These are phyloP conservation scores for Peucedramus taeniatus DNA, from an alignment of 2,113 vertebrate genomes.

Conservation along the genomic window DNA sequence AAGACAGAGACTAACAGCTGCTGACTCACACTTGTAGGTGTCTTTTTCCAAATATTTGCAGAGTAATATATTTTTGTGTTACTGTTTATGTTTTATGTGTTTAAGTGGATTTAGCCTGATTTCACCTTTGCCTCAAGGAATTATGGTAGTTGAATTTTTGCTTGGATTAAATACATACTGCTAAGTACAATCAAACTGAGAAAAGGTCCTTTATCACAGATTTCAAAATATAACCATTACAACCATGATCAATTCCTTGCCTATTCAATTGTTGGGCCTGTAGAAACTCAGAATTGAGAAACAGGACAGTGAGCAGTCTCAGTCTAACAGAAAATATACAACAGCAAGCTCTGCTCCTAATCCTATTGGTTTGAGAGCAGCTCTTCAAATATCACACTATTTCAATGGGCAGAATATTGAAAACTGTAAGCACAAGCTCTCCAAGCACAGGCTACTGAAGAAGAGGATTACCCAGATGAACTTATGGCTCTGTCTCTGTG, in stretches of 20 bases:
- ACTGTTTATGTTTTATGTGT: not conserved
- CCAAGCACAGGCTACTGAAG: not conserved
- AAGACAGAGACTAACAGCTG: not conserved
- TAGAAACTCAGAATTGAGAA: not conserved
- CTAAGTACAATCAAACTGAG: not conserved
- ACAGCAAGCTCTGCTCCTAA: not conserved
- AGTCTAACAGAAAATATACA: not conserved
- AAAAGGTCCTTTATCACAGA: not conserved
- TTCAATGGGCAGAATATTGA: not conserved
- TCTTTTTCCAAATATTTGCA: not conserved
- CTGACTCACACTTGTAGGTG: not conserved
- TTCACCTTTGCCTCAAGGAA: not conserved
- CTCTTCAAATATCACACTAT: not conserved
- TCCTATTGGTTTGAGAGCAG: not conserved
- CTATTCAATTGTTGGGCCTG: not conserved
- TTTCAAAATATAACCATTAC: not conserved
- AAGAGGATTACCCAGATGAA: not conserved
- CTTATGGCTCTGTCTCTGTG: not conserved
- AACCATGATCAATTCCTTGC: not conserved
- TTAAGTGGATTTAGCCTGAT: not conserved
- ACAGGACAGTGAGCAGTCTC: not conserved
- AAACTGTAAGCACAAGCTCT: not conserved
- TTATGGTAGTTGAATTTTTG: not conserved
- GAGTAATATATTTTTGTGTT: not conserved
- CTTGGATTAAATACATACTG: not conserved